These are phyloP conservation scores for Stomorhina lunata DNA, from an alignment of 2,888 invertebrate genomes.

Conservation along the genomic window DNA sequence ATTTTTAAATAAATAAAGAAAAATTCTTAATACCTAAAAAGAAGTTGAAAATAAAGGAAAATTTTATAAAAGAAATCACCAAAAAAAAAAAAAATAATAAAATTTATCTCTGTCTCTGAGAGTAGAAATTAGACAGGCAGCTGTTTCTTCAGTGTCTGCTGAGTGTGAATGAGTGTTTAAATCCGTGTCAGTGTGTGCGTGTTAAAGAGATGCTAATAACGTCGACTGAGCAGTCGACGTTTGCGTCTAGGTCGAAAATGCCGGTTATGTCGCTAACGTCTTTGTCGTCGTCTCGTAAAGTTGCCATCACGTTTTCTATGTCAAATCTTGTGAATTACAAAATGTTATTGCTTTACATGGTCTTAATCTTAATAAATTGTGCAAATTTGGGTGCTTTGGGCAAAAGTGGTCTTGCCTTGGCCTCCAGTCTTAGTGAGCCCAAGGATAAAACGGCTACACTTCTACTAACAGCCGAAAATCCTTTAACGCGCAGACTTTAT, in stretches of 20 bases:
- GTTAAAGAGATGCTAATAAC: constrained; percentile 49
- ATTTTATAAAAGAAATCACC: constrained; percentile 42
- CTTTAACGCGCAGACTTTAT: constrained; percentile 35
- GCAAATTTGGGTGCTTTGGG: constrained; percentile 24
- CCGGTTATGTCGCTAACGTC: constrained; percentile 56
- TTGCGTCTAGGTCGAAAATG: constrained; percentile 46
- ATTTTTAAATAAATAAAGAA: neutral
- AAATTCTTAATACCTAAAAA: constrained; percentile 31
- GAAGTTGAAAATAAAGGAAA: constrained; percentile 28
- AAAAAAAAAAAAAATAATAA: constrained; percentile 16
- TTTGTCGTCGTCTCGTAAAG: constrained; percentile 33
- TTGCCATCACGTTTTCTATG: constrained; percentile 63
- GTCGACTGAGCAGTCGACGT: constrained; percentile 46
- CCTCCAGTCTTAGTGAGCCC: constrained; percentile 44
- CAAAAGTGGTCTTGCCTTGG: constrained; percentile 2
- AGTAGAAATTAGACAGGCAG: constrained; percentile 12
- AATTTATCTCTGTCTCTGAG: constrained; percentile 30
- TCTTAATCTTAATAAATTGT: constrained; percentile 58
- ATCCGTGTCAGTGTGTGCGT: constrained; percentile 12
- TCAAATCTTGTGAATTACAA: constrained; percentile 59
- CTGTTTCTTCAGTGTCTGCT: too few species aligned
- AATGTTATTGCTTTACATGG: constrained; percentile 61
- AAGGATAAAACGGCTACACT: constrained; percentile 24
- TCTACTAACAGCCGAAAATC: constrained; percentile 16
- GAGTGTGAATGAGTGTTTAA: constrained; percentile 1